These are phyloP conservation scores for Sialis fuliginosa DNA, from an alignment of 2,888 invertebrate genomes.

Conservation along the genomic window DNA sequence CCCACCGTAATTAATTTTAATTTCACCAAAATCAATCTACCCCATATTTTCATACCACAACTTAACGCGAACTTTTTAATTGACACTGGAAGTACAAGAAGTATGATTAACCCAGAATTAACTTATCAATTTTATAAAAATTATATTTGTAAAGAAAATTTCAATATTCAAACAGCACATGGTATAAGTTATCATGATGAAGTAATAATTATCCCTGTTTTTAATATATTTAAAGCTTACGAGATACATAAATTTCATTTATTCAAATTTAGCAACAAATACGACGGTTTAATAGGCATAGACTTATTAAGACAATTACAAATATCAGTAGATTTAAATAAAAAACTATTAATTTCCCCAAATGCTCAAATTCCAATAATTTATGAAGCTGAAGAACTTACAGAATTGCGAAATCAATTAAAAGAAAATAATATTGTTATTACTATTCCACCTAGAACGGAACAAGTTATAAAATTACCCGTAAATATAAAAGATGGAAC, in stretches of 20 bases:
- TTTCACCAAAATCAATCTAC: slow-evolving; percentile 3
- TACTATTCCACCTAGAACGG: not conserved
- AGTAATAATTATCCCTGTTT: slow-evolving; percentile 6
- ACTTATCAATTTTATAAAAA: no score
- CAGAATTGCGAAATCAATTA: not conserved
- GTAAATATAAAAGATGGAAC: slow-evolving; percentile 2
- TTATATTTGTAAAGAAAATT: no score
- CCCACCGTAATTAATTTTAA: slow-evolving; percentile 5
- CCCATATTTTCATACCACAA: slow-evolving; percentile 7
- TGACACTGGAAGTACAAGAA: slow-evolving; percentile 7
- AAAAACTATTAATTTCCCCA: not conserved
- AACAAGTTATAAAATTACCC: slow-evolving; percentile 3
- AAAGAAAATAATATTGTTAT: not conserved
- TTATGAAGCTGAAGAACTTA: not conserved
- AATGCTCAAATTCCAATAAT: slow-evolving; percentile 1
- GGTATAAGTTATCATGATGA: slow-evolving; percentile 7
- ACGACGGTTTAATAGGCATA: slow-evolving; percentile 7
- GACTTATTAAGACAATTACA: slow-evolving; percentile 7
- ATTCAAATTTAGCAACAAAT: slow-evolving; percentile 8
- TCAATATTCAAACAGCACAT: no score
- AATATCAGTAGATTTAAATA: slow-evolving; percentile 5
- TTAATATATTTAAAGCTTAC: slow-evolving; percentile 5
- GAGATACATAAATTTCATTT: slow-evolving; percentile 8
- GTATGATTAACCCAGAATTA: slow-evolving; percentile 8
- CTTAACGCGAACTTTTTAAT: slow-evolving; percentile 7